Evolutionary conservation across 2,797 vertebrate species (phyloP), one percentile per base, ranked within the genome.

Genomic region (Brotula barbata): DNA sequence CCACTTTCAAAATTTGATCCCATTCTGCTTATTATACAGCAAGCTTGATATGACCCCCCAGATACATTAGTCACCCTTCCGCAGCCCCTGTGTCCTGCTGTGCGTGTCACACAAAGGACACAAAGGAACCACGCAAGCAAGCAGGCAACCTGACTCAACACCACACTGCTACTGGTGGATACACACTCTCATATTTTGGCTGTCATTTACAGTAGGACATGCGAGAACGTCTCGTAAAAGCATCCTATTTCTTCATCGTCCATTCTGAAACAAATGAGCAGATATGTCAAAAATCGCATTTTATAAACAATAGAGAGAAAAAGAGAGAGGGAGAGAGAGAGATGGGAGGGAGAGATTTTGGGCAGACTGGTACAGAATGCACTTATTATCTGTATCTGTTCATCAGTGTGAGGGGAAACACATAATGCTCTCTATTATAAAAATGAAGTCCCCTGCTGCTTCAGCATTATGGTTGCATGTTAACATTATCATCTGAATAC

Each of bases 51-150:
- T 83, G 83, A 87, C 84, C 80, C 80, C 65, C 73, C 74, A 74
- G 80, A 77, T 87, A 80, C 80, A 89, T 86, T 84, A 88, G 85
- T 87, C 78, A 84, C 82, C 84, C 68, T 76, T 75, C 54, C 60
- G 64, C 61, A 64, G 68, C 61, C 69, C 57, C 59, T 69, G 50
- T 49, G 44, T 82, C 70, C 75, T 49, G 45, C 64, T 58, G 50
- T 65, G 28, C 55, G 53, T 71, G 77, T 77, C 62, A 66, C 57
- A 70, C 66, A 81, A 75, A 82, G 85, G 80, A 85, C 82, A 76
- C 73, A 80, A 74, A 78, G 59, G 36, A 81, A 63, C 75, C 7
- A 3, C 23, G 72, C 48, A 66, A 74, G 75, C 69, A 75, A 53
- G 33, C 11, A 37, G 55, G 68, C 70, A 57, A 72, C 47, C 65